Evolutionary conservation across 2,113 vertebrate species (phyloP).

Genomic region (Sitta europaea): DNA sequence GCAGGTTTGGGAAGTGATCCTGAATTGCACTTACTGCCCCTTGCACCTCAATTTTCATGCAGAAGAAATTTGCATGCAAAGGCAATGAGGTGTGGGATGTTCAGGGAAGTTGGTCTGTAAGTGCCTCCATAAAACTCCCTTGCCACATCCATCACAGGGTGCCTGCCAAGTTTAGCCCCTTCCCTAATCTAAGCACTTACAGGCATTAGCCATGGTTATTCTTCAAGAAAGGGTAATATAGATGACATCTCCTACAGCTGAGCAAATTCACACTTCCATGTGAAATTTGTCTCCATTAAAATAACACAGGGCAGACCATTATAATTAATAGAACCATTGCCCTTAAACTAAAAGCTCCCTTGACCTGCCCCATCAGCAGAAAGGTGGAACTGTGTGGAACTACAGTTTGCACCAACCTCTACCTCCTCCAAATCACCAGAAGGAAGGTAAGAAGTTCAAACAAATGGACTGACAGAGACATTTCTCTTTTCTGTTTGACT

Average conservation of each 20-base stretch:
- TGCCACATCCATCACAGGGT: not conserved
- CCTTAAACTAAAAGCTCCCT: not conserved
- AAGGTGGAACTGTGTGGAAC: not conserved
- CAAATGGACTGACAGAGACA: not conserved
- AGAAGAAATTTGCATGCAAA: not conserved
- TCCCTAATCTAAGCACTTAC: not conserved
- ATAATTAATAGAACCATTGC: not conserved
- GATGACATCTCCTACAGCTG: not conserved
- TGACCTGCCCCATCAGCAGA: not conserved
- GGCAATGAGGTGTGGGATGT: not conserved
- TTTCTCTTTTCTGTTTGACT: not conserved
- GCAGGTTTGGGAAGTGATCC: not conserved
- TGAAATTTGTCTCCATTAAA: not conserved
- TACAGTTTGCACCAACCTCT: not conserved
- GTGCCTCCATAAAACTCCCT: not conserved
- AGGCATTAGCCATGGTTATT: not conserved
- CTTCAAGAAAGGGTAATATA: not conserved
- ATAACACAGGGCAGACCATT: not conserved
- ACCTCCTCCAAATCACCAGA: not conserved
- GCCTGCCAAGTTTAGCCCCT: not conserved
- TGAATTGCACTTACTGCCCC: not conserved
- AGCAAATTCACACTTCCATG: not conserved
- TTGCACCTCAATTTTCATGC: not conserved
- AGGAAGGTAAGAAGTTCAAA: not conserved
- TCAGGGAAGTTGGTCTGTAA: not conserved